These are phyloP conservation scores for Melipona bicolor DNA, from an alignment of 2,888 invertebrate genomes.

Conservation along the genomic window DNA sequence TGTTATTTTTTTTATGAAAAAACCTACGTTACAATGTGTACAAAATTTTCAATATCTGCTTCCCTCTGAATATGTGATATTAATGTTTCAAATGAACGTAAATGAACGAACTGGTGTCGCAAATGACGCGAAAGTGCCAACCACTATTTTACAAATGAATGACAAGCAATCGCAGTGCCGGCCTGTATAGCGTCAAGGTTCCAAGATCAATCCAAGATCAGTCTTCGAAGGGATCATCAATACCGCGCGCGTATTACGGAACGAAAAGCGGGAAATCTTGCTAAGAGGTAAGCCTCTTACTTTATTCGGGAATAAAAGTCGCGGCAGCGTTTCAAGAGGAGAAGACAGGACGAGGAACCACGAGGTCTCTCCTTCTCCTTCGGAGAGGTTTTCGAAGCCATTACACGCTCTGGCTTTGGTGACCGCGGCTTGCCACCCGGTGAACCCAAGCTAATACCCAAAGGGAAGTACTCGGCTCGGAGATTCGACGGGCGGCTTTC, in stretches of 20 bases:
- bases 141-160: too few species aligned
- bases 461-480: slow-evolving; percentile 27
- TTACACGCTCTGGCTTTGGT: slow-evolving; percentile 35
- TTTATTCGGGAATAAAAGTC: slow-evolving; percentile 49
- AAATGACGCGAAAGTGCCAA: too few species aligned
- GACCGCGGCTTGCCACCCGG: slow-evolving; percentile 8
- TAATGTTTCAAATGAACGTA: too few species aligned
- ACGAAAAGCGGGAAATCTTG: slow-evolving; percentile 16
- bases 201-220: slow-evolving; percentile 22
- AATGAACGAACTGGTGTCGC: too few species aligned
- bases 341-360: slow-evolving; percentile 2
- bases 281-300: slow-evolving; percentile 58
- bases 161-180: too few species aligned
- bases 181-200: not conserved
- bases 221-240: slow-evolving; percentile 23
- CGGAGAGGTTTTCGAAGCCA: slow-evolving; percentile 51
- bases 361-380: slow-evolving; percentile 25
- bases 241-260: slow-evolving; percentile 34
- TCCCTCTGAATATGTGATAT: too few species aligned
- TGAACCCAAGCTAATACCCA: not conserved
- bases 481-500: slow-evolving; percentile 19
- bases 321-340: not conserved
- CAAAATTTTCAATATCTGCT: too few species aligned
- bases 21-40: too few species aligned
- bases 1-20: too few species aligned